Evolutionary conservation across 2,888 invertebrate genomes (phyloP).

Genomic region (Agonopterix arenella): DNA sequence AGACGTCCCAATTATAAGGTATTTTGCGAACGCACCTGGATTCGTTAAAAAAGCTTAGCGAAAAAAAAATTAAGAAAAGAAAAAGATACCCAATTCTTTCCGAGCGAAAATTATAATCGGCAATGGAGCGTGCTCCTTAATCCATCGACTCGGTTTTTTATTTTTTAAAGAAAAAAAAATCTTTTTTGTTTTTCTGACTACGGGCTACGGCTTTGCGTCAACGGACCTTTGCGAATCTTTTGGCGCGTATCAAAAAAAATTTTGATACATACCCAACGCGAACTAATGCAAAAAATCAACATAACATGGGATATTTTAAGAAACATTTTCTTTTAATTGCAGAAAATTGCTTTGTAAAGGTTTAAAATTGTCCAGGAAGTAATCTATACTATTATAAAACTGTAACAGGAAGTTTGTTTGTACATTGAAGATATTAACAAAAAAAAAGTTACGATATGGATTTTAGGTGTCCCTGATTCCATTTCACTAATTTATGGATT

Average conservation of each 20-base stretch:
- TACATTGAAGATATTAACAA: no score
- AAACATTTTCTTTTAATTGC: no score
- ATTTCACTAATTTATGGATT: no score
- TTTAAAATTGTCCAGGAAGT: no score
- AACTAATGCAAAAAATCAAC: no score
- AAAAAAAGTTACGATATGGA: no score
- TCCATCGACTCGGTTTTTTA: slow-evolving; percentile 39
- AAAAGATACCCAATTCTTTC: slow-evolving; percentile 34
- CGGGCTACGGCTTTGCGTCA: slow-evolving; percentile 30
- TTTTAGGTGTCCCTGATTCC: no score
- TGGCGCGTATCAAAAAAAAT: slow-evolving; percentile 17
- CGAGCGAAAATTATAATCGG: slow-evolving; percentile 58
- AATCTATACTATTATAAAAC: no score
- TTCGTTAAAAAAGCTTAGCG: slow-evolving; percentile 22
- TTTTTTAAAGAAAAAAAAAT: slow-evolving; percentile 19
- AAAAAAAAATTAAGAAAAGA: slow-evolving; percentile 14
- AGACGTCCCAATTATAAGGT: slow-evolving; percentile 59
- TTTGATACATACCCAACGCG: background rate
- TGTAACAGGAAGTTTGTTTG: no score
- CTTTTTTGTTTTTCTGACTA: slow-evolving; percentile 11
- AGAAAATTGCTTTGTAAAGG: no score
- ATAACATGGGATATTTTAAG: no score
- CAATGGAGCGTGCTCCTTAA: slow-evolving; percentile 65
- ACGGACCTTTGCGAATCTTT: slow-evolving; percentile 37
- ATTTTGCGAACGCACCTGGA: slow-evolving; percentile 58